Conservation (phyloP, 2,113 vertebrate genomes). For the Archilochus colubris region DNA sequence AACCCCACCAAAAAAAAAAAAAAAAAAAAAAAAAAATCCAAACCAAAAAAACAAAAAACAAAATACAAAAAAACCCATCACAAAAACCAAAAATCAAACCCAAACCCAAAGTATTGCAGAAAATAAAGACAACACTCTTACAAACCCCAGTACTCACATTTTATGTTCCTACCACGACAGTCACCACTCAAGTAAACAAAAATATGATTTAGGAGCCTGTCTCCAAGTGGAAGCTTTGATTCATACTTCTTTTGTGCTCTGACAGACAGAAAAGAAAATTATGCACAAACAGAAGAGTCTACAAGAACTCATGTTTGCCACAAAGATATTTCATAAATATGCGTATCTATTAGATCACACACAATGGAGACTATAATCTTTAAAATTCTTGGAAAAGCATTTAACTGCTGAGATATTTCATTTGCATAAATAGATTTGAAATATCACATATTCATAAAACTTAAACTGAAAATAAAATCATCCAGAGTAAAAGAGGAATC, state of each 20-base stretch:
- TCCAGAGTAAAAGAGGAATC: neutral
- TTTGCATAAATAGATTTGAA: neutral
- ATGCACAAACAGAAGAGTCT: neutral
- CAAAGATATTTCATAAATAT: neutral
- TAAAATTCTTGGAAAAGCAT: neutral
- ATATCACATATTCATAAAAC: neutral
- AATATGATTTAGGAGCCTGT: neutral
- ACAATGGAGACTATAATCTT: neutral
- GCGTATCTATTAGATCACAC: neutral
- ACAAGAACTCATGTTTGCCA: neutral
- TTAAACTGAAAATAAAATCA: neutral
- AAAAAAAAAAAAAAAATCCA: too few species aligned
- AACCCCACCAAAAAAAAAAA: too few species aligned
- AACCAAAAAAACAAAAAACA: too few species aligned
- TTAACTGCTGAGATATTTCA: neutral
- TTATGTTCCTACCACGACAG: neutral
- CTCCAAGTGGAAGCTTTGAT: neutral
- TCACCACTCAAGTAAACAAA: neutral
- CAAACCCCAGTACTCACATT: neutral
- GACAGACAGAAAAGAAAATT: neutral
- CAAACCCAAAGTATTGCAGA: neutral
- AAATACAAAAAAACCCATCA: too few species aligned
- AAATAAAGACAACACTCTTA: neutral
- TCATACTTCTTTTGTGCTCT: neutral
- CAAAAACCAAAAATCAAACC: too few species aligned